Conservation (phyloP, 2,797 vertebrate species). For the Podarcis lilfordi region DNA sequence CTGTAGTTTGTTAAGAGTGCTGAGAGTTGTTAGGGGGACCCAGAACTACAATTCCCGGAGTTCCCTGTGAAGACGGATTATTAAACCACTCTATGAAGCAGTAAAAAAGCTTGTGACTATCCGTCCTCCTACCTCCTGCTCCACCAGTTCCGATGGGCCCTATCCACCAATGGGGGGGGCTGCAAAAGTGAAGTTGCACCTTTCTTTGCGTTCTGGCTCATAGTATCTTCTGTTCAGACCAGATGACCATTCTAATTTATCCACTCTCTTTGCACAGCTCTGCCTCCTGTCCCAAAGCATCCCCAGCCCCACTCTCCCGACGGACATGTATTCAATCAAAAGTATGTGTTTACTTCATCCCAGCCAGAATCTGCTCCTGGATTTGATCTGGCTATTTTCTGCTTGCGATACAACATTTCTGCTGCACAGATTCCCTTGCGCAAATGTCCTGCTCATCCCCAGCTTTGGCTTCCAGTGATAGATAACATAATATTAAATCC, state of each 20-base stretch:
- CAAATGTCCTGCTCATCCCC: conserved; percentile 24
- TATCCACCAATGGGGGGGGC: too few relatives aligned
- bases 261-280: background rate
- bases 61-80: too few relatives aligned
- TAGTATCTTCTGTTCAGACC: background rate
- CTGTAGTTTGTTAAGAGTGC: too few relatives aligned
- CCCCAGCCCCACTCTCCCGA: conserved; percentile 14
- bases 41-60: too few relatives aligned
- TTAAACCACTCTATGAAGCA: too few relatives aligned
- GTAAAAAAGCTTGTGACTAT: too few relatives aligned
- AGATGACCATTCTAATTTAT: background rate
- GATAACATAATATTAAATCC: conserved; percentile 10
- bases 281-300: background rate
- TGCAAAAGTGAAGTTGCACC: too few relatives aligned
- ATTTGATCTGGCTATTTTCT: conserved; percentile 34
- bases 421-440: conserved; percentile 14
- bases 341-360: conserved; percentile 23
- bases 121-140: too few relatives aligned
- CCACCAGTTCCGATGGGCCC: too few relatives aligned
- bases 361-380: conserved; percentile 26
- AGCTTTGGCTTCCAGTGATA: conserved; percentile 24
- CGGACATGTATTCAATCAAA: conserved; percentile 20
- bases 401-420: background rate
- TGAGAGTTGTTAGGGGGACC: too few relatives aligned
- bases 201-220: background rate